Base-by-base conservation (phyloP, 2,113 vertebrate genomes). In the Mesembrinibis cayennensis region DNA sequence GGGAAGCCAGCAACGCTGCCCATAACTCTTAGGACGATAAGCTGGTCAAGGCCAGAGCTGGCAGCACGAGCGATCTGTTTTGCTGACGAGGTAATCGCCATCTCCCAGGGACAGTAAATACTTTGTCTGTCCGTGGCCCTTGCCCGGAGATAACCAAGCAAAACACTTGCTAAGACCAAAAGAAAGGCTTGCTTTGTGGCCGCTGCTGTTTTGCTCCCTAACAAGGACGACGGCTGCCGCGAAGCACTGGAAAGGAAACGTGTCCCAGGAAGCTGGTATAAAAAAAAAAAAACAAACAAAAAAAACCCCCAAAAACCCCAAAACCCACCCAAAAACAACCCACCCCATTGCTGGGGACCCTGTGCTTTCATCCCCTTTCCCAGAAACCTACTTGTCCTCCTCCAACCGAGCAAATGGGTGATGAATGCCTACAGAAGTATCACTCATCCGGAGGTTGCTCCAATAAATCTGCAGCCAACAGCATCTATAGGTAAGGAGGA, bases 331-430 rank as follows among this genome's bases (percentile, higher is more conserved):
- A 8, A 30, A 40, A 55, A 8, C 14, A 45, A 59, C 25, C 7
- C 52, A 63, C 2, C 10, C 6, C 1, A 0, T 6, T 29, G 21
- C 45, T 13, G 4, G 19, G 16, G 22, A 21, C 11, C 11, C 29
- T 4, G 13, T 1, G 18, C 15, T 77, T 83, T 47, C 40, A 19
- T 49, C 3, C 11, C 27, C 22, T 18, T 50, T 49, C 40, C 65
- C 13, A 25, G 40, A 87, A 49, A 58, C 6, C 25, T 47, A 13
- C 10, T 34, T 11, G 6, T 32, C 23, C 27, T 42, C 80, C 52
- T 17, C 42, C 3, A 1, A 26, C 17, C 5, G 2, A 90, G n/a
- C n/a, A 65, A 30, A 15, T 1, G 1, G 0, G 1, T 3, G 13
- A 34, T 16, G 12, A 34, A 80, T 13, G 29, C n/a, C 61, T 70